Evolutionary conservation across 2,888 invertebrate species (phyloP).

Genomic region (Pristionchus exspectatus): DNA sequence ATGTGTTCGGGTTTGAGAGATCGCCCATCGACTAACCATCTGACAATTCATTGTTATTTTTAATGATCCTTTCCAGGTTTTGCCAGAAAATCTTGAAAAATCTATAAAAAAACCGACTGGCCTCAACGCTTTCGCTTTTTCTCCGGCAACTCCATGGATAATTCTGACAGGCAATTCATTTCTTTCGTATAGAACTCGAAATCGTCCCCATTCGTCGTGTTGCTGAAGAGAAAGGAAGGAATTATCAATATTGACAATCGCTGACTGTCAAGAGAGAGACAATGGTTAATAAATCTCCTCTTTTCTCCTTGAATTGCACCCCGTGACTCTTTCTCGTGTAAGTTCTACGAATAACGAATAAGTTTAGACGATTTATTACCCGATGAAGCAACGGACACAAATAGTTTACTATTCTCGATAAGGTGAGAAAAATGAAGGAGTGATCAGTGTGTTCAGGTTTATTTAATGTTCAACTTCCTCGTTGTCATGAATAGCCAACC

Average conservation of each 20-base stretch:
- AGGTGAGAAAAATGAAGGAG: slow-evolving; percentile 4
- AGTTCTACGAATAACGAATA: slow-evolving; percentile 6
- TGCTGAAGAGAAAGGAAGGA: neutral
- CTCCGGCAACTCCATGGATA: slow-evolving; percentile 48
- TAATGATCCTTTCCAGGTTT: neutral
- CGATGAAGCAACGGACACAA: slow-evolving; percentile 5
- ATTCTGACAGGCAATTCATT: slow-evolving; percentile 38
- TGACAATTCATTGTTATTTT: neutral
- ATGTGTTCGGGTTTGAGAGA: slow-evolving; percentile 55
- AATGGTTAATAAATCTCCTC: neutral
- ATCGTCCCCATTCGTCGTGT: slow-evolving; percentile 48
- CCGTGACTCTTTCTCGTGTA: slow-evolving; percentile 22
- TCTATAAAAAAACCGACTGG: neutral
- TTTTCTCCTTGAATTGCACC: neutral
- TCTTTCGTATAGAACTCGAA: slow-evolving; percentile 46
- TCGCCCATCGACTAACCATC: slow-evolving; percentile 40
- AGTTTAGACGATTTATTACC: slow-evolving; percentile 4
- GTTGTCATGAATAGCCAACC: neutral
- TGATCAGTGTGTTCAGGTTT: neutral
- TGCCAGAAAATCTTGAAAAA: neutral
- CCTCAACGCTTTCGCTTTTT: slow-evolving; percentile 40
- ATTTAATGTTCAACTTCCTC: neutral
- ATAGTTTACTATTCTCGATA: neutral
- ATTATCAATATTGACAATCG: neutral
- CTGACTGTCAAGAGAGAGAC: neutral